Conservation (phyloP, 2,888 invertebrate species). For the Chironomus riparius region DNA sequence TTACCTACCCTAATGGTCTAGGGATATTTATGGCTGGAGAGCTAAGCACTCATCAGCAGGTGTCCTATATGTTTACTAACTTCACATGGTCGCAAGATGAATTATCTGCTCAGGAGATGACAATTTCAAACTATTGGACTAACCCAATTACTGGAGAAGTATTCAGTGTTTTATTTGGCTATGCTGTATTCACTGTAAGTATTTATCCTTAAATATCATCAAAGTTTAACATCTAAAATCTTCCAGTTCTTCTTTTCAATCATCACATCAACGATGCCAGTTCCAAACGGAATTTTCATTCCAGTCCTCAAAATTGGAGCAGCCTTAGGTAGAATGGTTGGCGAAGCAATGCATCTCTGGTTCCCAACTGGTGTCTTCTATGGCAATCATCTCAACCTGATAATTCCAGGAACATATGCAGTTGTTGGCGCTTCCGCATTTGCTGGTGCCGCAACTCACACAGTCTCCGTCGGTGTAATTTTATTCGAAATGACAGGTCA, state of each 20-base stretch:
- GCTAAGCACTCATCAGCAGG: slow-evolving; percentile 70
- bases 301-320: slow-evolving; percentile 97
- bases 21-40: slow-evolving; percentile 87
- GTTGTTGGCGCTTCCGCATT: slow-evolving; percentile 94
- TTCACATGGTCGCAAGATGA: slow-evolving; percentile 86
- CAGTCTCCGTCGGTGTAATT: slow-evolving; percentile 95
- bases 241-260: slow-evolving; percentile 77
- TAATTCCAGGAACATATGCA: slow-evolving; percentile 85
- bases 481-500: slow-evolving; percentile 99
- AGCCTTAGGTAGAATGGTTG: slow-evolving; percentile 81
- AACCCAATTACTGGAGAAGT: slow-evolving; percentile 67
- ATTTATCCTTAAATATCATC: not conserved
- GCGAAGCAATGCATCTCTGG: slow-evolving; percentile 88
- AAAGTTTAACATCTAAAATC: no score
- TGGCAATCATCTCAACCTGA: slow-evolving; percentile 75
- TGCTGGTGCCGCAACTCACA: slow-evolving; percentile 94
- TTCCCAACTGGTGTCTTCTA: slow-evolving; percentile 88
- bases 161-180: slow-evolving; percentile 75
- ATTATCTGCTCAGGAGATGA: slow-evolving; percentile 72
- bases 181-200: slow-evolving; percentile 77
- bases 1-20: slow-evolving; percentile 85
- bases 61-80: slow-evolving; percentile 78
- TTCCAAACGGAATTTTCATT: slow-evolving; percentile 97
- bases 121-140: slow-evolving; percentile 79
- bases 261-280: slow-evolving; percentile 90